phyloP scores from a whole-genome alignment of 2,113 vertebrate genomes.

The Motacilla alba region DNA sequence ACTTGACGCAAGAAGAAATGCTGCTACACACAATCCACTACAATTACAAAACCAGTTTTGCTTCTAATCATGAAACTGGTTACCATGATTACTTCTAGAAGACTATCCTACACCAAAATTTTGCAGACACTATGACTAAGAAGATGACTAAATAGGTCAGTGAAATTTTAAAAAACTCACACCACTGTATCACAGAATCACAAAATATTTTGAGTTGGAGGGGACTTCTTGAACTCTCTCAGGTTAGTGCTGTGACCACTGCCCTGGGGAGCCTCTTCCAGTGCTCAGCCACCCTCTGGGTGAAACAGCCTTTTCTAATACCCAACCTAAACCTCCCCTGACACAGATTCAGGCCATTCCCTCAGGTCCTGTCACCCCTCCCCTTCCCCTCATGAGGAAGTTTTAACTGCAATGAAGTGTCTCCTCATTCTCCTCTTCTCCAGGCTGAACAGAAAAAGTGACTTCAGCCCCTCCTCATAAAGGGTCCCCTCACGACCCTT shows the following conservation, averaged over 20 bases:
- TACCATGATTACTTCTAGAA: background rate
- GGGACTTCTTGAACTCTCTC: background rate
- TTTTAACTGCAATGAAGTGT: rapidly evolving
- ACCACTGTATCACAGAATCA: background rate
- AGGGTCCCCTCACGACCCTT: background rate
- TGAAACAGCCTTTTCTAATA: background rate
- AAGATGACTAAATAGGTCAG: background rate
- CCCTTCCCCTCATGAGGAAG: background rate
- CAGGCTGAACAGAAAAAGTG: no score
- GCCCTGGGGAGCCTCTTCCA: background rate
- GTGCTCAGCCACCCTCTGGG: background rate
- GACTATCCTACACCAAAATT: background rate
- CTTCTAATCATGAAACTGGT: background rate
- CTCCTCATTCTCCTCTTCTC: background rate
- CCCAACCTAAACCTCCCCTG: background rate
- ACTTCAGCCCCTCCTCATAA: background rate
- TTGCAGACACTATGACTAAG: background rate
- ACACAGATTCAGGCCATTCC: background rate
- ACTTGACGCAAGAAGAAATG: background rate
- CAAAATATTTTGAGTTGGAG: background rate
- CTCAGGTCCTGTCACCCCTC: rapidly evolving
- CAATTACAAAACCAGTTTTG: background rate
- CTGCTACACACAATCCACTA: background rate
- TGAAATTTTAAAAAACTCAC: rapidly evolving
- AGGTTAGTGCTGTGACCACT: background rate